Conservation (phyloP, 2,113 vertebrate genomes). For the Eptesicus fuscus region DNA sequence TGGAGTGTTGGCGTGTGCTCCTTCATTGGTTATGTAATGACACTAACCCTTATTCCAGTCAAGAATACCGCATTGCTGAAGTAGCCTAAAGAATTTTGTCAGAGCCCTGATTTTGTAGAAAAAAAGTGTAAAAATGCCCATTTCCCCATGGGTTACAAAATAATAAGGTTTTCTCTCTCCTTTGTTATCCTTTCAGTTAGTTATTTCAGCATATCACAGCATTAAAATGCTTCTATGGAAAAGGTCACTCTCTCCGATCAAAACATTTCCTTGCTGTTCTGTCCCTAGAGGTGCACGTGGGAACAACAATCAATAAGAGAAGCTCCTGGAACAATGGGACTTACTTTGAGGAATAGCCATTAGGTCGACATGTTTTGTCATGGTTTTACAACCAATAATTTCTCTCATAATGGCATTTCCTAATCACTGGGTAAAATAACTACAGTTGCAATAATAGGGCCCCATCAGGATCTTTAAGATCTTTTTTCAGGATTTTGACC, state of each 20-base stretch:
- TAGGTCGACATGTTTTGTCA: slow-evolving; percentile 73
- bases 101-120: slow-evolving; percentile 47
- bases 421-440: slow-evolving; percentile 75
- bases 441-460: slow-evolving; percentile 57
- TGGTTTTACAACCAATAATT: slow-evolving; percentile 75
- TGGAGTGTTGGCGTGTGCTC: fast-evolving
- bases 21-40: background rate
- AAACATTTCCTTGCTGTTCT: slow-evolving; percentile 82
- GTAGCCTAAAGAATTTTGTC: slow-evolving; percentile 1
- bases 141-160: slow-evolving; percentile 58
- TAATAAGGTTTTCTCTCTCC: slow-evolving; percentile 37
- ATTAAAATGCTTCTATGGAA: slow-evolving; percentile 82
- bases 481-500: slow-evolving; percentile 2
- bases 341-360: slow-evolving; percentile 79
- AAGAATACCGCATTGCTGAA: background rate
- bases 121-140: slow-evolving; percentile 66
- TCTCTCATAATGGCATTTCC: slow-evolving; percentile 74
- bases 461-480: slow-evolving; percentile 60
- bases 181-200: slow-evolving; percentile 74
- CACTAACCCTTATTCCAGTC: background rate
- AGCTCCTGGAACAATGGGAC: slow-evolving; percentile 76
- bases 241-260: slow-evolving; percentile 85
- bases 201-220: slow-evolving; percentile 79
- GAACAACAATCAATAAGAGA: slow-evolving; percentile 84
- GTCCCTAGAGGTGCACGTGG: slow-evolving; percentile 74